These are phyloP conservation scores for Dipodomys stephensi DNA, from an alignment of 2,113 vertebrate species.

Conservation along the genomic window DNA sequence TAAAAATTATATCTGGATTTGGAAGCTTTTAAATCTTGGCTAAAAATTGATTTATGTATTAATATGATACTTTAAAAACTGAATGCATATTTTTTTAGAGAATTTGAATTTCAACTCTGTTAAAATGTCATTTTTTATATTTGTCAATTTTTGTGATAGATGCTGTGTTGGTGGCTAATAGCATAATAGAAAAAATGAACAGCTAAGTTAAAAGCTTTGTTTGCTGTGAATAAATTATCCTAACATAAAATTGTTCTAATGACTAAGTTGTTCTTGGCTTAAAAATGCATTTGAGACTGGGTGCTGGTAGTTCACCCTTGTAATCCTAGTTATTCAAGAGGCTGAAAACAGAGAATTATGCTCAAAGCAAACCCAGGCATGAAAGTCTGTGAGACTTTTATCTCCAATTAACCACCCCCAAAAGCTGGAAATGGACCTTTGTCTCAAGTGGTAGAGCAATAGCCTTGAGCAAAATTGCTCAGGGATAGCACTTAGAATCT, in stretches of 20 bases:
- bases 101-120: constrained; percentile 10
- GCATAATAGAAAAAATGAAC: constrained; percentile 39
- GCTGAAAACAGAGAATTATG: too few species aligned
- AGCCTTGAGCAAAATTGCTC: too few species aligned
- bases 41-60: constrained; percentile 58
- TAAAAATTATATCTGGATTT: constrained; percentile 47
- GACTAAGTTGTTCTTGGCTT: not conserved
- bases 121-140: constrained; percentile 61
- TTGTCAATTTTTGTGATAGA: constrained; percentile 53
- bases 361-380: too few species aligned
- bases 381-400: too few species aligned
- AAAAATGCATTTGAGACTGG: not conserved
- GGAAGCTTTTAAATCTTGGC: constrained; percentile 53
- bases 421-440: too few species aligned
- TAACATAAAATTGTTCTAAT: constrained; percentile 1
- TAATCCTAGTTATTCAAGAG: too few species aligned
- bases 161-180: not conserved
- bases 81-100: constrained; percentile 31
- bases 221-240: not conserved
- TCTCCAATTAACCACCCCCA: too few species aligned
- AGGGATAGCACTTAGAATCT: too few species aligned
- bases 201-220: constrained; percentile 49
- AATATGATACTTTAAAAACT: constrained; percentile 53
- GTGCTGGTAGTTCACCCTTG: not conserved
- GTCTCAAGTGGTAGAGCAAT: too few species aligned